Evolutionary conservation across 53 echinoderm and acorn worm species (phyloP), one percentile per base, ranked within the genome.

Genomic region (Astropecten irregularis): DNA sequence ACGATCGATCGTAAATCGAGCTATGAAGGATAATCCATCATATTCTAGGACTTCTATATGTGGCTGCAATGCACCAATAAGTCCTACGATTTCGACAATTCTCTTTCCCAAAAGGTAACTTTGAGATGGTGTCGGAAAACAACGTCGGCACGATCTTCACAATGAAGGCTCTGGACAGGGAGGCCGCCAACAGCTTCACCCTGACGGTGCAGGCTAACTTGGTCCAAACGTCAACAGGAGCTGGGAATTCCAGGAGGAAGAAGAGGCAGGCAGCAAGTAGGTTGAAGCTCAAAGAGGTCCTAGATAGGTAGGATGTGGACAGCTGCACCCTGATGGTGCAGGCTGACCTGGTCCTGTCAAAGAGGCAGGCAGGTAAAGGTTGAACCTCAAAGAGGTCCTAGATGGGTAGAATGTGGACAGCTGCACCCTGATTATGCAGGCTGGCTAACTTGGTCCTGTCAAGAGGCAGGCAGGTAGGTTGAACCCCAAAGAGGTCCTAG

Each of bases 101-200:
- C n/a, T n/a, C n/a, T n/a, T n/a, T n/a, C n/a, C n/a, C n/a, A 49
- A 47, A 51, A 97, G 97, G 71, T 42, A 77, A 83, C 36, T 97
- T 97, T 66, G 54, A 63, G 33, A 71, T 97, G 48, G 66, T 63
- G 28, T 83, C 89, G 1, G 55, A 18, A 11, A 16, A 87, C 70
- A 97, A 90, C 39, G 37, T 87, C 18, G 93, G 92, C 0, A 71
- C 63, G 9, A 77, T 97, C 57, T 84, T 59, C 72, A 97, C 97
- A 6, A 72, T 40, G 25, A 70, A 56, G 26, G 69, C 84, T 4
- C 73, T 93, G 0, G 93, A 93, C 82, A 62, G 93, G 65, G 90
- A 90, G 49, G 44, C 9, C 20, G 40, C 36, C 18, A 71, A 68
- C 27, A 32, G 42, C 4, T 93, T 87, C 33, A 72, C 57, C 2